Percentiles rank a stretch among this genome's conserved stretches.
phyloP scores from a whole-genome alignment of 2,113 vertebrate species.

The Calidris pugnax region DNA sequence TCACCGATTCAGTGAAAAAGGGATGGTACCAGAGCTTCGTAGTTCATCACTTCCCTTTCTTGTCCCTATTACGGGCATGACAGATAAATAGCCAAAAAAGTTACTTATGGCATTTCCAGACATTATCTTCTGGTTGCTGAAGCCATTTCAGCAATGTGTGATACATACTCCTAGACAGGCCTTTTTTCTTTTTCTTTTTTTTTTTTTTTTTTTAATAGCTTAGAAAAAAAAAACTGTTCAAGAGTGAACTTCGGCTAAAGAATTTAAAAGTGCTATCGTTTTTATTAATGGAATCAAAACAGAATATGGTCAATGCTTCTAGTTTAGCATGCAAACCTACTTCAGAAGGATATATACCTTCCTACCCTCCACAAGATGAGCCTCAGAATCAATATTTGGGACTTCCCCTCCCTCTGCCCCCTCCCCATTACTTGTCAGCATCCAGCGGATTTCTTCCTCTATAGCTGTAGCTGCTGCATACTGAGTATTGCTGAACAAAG shows the following conservation, averaged over 20 bases:
- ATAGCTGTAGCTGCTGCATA: not conserved
- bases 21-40: not conserved
- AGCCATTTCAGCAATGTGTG: not conserved
- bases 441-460: not conserved
- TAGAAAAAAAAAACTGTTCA: not conserved
- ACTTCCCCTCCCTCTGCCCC: fast-evolving
- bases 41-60: not conserved
- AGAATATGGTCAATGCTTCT: not conserved
- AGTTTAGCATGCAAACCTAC: not conserved
- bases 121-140: not conserved
- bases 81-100: not conserved
- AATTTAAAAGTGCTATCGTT: not conserved
- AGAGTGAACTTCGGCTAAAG: not conserved
- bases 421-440: not conserved
- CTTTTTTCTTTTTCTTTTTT: not conserved
- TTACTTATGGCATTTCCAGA: not conserved
- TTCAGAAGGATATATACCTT: not conserved
- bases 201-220: no score
- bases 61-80: not conserved
- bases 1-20: not conserved
- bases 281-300: not conserved
- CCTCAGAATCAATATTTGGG: not conserved
- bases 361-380: fast-evolving
- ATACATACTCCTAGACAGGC: not conserved
- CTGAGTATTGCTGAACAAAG: not conserved